Evolutionary conservation across 2,797 vertebrate genomes (phyloP).

Genomic region (Enoplosus armatus): DNA sequence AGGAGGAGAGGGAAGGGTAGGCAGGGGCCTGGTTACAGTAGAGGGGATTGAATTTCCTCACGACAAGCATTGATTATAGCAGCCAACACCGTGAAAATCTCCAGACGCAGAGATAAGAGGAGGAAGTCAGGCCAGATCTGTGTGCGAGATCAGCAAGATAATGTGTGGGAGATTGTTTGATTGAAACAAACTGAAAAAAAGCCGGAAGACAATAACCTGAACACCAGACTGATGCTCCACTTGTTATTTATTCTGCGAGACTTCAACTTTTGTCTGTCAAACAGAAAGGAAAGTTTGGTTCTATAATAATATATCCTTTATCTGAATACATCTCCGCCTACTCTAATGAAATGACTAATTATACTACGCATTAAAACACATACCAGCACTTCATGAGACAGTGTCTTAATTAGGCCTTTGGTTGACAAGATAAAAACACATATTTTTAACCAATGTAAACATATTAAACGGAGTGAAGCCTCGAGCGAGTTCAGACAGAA

Average conservation of each 20-base stretch:
- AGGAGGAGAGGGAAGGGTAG: conserved; percentile 26
- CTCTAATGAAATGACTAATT: neutral
- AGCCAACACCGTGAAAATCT: conserved; percentile 52
- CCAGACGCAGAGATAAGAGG: conserved; percentile 49
- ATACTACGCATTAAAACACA: neutral
- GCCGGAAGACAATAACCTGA: conserved; percentile 34
- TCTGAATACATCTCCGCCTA: neutral
- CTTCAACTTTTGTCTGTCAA: conserved; percentile 16
- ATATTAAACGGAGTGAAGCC: neutral
- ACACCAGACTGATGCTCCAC: neutral
- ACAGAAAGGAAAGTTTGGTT: neutral
- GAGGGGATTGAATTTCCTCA: conserved; percentile 66
- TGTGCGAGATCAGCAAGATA: conserved; percentile 40
- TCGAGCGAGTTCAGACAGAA: neutral
- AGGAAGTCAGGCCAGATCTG: conserved; percentile 45
- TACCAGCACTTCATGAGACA: neutral
- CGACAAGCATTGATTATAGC: conserved; percentile 62
- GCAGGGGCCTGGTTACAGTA: conserved; percentile 19
- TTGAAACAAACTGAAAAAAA: conserved; percentile 30
- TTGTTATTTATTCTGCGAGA: conserved; percentile 26
- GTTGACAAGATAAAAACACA: neutral
- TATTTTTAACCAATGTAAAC: neutral
- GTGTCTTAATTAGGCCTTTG: neutral
- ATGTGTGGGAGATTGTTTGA: conserved; percentile 22
- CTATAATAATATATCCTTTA: conserved; percentile 6